Base-by-base conservation (phyloP, 2,888 invertebrate species). In the Acrobasis repandana region DNA sequence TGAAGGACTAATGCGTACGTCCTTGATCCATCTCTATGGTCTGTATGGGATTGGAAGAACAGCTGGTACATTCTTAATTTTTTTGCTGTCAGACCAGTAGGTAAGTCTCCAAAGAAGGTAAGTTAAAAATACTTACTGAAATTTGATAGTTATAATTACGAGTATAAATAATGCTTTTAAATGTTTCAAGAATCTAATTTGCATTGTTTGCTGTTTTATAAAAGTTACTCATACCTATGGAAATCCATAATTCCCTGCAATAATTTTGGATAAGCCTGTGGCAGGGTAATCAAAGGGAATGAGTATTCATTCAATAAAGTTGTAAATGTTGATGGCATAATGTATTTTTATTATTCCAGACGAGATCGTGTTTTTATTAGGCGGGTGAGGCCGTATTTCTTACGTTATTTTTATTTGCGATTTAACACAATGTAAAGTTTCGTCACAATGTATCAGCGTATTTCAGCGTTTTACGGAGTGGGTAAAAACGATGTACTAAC, bases 231-330 rank as follows among this genome's bases (percentile, higher is more conserved):
- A 4, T 43, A n/a, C n/a, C 11, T 43, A 43, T n/a, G n/a, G n/a
- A 43, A 43, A 43, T n/a, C 43, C n/a, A 43, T 43, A 43, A n/a
- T 11, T n/a, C 43, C n/a, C n/a, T 43, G 43, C 4, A n/a, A 43
- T 43, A 11, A 43, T 43, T 43, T 43, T 5, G 5, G 43, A 43
- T 3, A 43, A 43, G 43, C 43, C 43, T n/a, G 43, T n/a, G 43
- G 43, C 43, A 43, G 14, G 3, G 60, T 60, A 54, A 61, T 58
- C 48, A 33, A 10, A 43, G 14, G 38, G 46, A 43, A 49, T 50
- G 56, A 56, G 36, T 54, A 36, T 36, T 43, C 43, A 43, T 43
- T n/a, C 43, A 43, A 43, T 43, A 43, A 43, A 43, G 43, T 43
- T 43, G 43, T 43, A 43, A 43, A 43, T 43, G 43, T 43, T 43